Conservation (phyloP, 2,888 invertebrate species). For the Notocelia uddmanniana region DNA sequence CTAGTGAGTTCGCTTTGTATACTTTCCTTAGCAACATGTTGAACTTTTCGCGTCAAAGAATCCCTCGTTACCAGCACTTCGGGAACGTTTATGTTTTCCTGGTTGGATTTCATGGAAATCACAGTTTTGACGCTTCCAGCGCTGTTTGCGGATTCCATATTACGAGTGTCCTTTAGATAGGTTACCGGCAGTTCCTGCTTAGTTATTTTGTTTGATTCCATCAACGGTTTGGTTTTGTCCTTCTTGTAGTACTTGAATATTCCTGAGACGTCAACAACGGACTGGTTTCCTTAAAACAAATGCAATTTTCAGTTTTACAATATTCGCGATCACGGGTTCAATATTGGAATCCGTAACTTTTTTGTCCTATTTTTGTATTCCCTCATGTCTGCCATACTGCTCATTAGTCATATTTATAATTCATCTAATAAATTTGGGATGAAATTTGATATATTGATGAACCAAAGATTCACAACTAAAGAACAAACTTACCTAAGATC, state of each 20-base stretch:
- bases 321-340: not conserved
- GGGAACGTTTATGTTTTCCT: conserved; percentile 58
- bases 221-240: conserved; percentile 64
- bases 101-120: conserved; percentile 60
- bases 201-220: conserved; percentile 58
- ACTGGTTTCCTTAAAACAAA: conserved; percentile 69
- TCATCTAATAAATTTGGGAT: no score
- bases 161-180: conserved; percentile 65
- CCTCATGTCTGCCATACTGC: no score
- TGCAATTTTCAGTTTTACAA: not conserved
- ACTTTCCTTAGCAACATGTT: conserved; percentile 46
- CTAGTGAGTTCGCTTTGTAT: conserved; percentile 54
- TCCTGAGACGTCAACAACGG: conserved; percentile 71
- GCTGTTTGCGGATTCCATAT: conserved; percentile 67
- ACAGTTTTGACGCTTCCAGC: conserved; percentile 71
- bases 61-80: conserved; percentile 60
- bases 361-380: no score
- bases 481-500: conserved; percentile 67
- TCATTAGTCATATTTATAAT: no score
- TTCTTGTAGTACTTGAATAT: conserved; percentile 67
- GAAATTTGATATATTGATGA: no score
- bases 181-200: conserved; percentile 60
- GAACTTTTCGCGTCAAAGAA: conserved; percentile 47
- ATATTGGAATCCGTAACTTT: no score
- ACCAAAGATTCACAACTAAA: not conserved